These are phyloP conservation scores for Teinopalpus imperialis DNA, from an alignment of 2,888 invertebrate species.

Conservation along the genomic window DNA sequence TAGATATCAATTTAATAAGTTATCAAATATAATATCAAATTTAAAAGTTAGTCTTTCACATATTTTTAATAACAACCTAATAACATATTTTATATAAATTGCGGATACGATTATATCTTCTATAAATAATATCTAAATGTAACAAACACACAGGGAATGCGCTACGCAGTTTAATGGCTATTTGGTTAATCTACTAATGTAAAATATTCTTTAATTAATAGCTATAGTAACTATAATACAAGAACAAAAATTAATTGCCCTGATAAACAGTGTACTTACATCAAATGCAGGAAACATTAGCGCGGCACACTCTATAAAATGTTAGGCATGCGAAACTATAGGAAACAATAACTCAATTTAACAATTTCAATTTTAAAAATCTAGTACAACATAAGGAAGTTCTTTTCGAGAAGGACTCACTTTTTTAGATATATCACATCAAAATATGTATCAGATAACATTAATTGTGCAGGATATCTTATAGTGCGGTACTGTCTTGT, in stretches of 20 bases:
- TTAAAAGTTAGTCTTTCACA: not conserved
- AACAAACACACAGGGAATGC: conserved; percentile 2
- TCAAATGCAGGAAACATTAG: conserved; percentile 50
- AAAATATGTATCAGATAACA: too few relatives aligned
- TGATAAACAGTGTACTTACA: conserved; percentile 40
- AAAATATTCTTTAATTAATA: conserved; percentile 21
- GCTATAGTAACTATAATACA: conserved; percentile 22
- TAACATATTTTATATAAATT: conserved; percentile 3
- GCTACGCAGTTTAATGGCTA: conserved; percentile 15
- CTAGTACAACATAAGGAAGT: conserved; percentile 8
- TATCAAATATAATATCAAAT: too few relatives aligned
- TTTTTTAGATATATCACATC: not conserved
- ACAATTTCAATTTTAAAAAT: conserved; percentile 46
- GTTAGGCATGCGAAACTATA: conserved; percentile 46
- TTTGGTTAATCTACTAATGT: conserved; percentile 12
- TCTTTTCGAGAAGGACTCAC: conserved; percentile 1
- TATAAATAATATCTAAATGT: conserved; percentile 7
- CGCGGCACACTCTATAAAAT: conserved; percentile 39
- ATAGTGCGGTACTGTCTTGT: too few relatives aligned
- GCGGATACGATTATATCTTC: conserved; percentile 2
- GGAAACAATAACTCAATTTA: conserved; percentile 42
- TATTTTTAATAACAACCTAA: too few relatives aligned
- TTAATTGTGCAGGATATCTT: too few relatives aligned
- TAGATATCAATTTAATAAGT: too few relatives aligned
- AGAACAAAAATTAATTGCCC: conserved; percentile 32